A percentile compares a stretch with the other conserved stretches of the same genome.
Evolutionary conservation across 2,797 vertebrate genomes (phyloP).

Genomic region (Leuciscus waleckii): DNA sequence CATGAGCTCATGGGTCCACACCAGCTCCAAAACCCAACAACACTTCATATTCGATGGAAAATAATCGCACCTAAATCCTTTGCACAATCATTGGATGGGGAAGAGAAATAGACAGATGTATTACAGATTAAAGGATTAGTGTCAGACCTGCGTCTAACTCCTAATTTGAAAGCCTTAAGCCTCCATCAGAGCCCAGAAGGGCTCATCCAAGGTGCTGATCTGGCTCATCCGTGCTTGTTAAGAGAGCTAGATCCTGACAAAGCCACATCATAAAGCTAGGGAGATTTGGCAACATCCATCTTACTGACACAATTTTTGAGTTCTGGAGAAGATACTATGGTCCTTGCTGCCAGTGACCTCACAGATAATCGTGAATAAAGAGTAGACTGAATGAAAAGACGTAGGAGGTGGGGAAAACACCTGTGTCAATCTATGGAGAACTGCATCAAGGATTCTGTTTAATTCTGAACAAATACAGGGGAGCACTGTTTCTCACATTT

Average conservation of each 20-base stretch:
- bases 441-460: background rate
- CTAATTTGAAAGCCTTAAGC: conserved; percentile 72
- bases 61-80: conserved; percentile 48
- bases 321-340: background rate
- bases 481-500: background rate
- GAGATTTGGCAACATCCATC: background rate
- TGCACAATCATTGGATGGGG: conserved; percentile 45
- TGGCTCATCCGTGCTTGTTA: conserved; percentile 49
- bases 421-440: background rate
- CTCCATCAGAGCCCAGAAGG: conserved; percentile 59
- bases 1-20: background rate
- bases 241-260: conserved; percentile 23
- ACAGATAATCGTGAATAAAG: background rate
- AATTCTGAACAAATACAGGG: background rate
- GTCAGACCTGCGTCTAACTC: conserved; percentile 53
- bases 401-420: too few species aligned
- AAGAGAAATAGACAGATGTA: conserved; percentile 59
- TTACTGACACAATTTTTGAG: background rate
- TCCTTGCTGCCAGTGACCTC: background rate
- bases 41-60: conserved; percentile 16
- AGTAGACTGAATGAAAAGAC: background rate
- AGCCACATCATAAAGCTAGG: conserved; percentile 33
- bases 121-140: conserved; percentile 69
- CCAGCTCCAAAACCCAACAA: background rate
- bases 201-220: conserved; percentile 68